Evolutionary conservation across 1,140 invertebrate species (phyloP).

Genomic region (Heterodera carotae): DNA sequence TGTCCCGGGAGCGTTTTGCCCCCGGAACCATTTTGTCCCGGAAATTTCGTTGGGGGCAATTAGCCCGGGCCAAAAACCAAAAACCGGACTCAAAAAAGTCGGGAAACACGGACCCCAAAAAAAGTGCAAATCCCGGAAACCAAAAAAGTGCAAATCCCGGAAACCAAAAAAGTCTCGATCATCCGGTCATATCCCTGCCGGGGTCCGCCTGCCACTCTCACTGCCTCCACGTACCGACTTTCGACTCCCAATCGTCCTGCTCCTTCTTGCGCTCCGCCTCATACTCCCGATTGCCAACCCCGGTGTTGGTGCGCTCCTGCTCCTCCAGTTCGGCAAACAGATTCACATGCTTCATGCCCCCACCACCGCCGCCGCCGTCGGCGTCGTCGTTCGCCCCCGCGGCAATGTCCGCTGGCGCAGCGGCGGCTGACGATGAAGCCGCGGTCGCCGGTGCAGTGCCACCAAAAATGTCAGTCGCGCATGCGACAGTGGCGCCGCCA

Average conservation of each 20-base stretch:
- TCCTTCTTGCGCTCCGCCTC: conserved; percentile 87
- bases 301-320: conserved; percentile 66
- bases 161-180: too few species aligned
- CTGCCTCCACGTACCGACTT: conserved; percentile 84
- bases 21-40: too few species aligned
- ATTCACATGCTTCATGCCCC: conserved; percentile 75
- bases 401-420: too few species aligned
- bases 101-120: too few species aligned
- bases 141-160: too few species aligned
- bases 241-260: conserved; percentile 93
- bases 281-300: conserved; percentile 77
- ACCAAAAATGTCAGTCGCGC: not conserved
- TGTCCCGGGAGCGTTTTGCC: too few species aligned
- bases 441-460: not conserved
- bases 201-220: not conserved
- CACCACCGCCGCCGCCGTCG: not conserved
- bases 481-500: conserved; percentile 13
- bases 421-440: not conserved
- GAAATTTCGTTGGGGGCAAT: too few species aligned
- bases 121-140: too few species aligned
- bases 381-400: too few species aligned
- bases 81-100: too few species aligned
- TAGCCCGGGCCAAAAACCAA: too few species aligned
- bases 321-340: conserved; percentile 85
- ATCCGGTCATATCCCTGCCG: too few species aligned